Evolutionary conservation across 2,888 invertebrate species (phyloP), one percentile per base, ranked within the genome.

Genomic region (Anorthoa munda): DNA sequence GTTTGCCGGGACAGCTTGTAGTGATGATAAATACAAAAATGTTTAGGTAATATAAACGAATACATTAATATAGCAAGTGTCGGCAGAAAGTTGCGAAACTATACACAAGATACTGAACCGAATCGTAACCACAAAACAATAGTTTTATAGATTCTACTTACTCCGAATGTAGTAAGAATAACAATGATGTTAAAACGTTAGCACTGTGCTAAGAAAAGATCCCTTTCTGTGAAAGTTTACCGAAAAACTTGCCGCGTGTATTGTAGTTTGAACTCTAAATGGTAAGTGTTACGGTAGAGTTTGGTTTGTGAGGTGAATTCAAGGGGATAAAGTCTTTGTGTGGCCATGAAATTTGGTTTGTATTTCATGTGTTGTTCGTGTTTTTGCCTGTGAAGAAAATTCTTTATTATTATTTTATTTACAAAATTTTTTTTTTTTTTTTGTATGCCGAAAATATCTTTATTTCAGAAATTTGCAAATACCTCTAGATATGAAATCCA

Each of bases 251-350:
- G 59, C 15, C 21, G 45, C 26, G 53, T 70, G 74, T 74, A 81
- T 87, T 87, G 87, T 83, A 90, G 87, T 89, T 72, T 75, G 70
- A 85, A 89, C 90, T 87, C 85, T 92, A 87, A 87, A 66, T 76
- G 64, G 71, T 56, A 12, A 69, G 17, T 2, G 23, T 83, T 90
- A 90, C 82, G 86, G 90, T 88, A 66, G 81, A 86, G 68, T 90
- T 91, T 91, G 68, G 84, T 78, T 76, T 74, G 85, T 26, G 82
- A 71, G 66, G 78, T 83, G 74, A 77, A 70, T 60, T 68, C 67
- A 51, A 68, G 81, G 67, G 77, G 77, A 70, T 88, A 89, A 88
- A 84, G 9, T 45, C 58, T 72, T 50, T 26, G 64, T 76, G 11
- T 55, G 82, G 85, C 85, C 84, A 85, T 64, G 21, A 82, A 72